A percentile compares a stretch with the other conserved stretches of the same genome.
Evolutionary conservation across 2,888 invertebrate genomes (phyloP).

Genomic region (Hyposoter didymator): DNA sequence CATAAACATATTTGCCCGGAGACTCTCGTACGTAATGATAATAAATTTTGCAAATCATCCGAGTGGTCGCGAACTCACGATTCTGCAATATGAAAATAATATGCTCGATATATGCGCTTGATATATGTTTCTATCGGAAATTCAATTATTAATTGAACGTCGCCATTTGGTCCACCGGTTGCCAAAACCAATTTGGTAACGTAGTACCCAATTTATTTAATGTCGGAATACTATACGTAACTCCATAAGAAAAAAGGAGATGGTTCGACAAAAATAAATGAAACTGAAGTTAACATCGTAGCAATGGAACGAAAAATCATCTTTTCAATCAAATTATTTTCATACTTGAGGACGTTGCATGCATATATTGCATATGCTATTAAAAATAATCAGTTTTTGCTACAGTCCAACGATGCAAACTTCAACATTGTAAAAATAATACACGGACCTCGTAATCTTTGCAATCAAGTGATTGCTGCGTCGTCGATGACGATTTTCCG

Average conservation of each 20-base stretch:
- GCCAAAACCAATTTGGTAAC: slow-evolving; percentile 27
- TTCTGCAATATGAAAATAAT: slow-evolving; percentile 57
- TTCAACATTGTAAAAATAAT: too few species aligned
- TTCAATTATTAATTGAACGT: slow-evolving; percentile 50
- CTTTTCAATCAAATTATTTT: too few species aligned
- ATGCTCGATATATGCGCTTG: background rate
- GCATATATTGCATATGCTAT: too few species aligned
- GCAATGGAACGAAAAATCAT: too few species aligned
- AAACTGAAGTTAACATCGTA: too few species aligned
- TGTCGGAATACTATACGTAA: slow-evolving; percentile 13
- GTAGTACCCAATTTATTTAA: slow-evolving; percentile 22
- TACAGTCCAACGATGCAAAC: too few species aligned
- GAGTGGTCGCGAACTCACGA: slow-evolving; percentile 6
- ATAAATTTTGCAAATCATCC: slow-evolving; percentile 37
- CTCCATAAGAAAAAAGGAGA: slow-evolving; percentile 15
- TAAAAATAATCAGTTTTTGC: too few species aligned
- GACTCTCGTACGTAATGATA: background rate
- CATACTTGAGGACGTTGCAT: too few species aligned
- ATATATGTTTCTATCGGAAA: slow-evolving; percentile 46
- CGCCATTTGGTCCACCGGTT: slow-evolving; percentile 29
- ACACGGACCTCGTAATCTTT: slow-evolving; percentile 2
- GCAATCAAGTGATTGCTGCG: slow-evolving; percentile 18
- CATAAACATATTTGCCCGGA: background rate
- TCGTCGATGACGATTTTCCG: too few species aligned
- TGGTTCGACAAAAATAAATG: background rate